phyloP scores from a whole-genome alignment of 2,888 invertebrate genomes.

The Notodonta ziczac region DNA sequence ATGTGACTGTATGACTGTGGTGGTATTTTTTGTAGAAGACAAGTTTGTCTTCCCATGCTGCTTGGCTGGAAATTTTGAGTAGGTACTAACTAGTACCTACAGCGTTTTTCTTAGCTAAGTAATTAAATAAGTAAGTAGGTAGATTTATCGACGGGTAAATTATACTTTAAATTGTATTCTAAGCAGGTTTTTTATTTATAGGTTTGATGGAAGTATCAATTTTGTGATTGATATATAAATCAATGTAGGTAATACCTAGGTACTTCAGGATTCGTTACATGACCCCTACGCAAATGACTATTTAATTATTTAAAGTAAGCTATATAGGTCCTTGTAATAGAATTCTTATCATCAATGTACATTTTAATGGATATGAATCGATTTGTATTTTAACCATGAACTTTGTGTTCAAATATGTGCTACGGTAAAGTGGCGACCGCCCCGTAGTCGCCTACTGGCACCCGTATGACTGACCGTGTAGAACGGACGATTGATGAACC shows the following conservation, averaged over 20 bases:
- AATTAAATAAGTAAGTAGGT: too few relatives aligned
- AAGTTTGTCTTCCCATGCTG: too few relatives aligned
- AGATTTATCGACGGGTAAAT: too few relatives aligned
- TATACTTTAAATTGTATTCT: too few relatives aligned
- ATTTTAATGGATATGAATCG: constrained; percentile 60
- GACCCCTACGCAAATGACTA: background rate
- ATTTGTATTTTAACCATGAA: constrained; percentile 77
- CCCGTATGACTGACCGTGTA: constrained; percentile 48
- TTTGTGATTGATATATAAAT: background rate
- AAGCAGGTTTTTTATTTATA: too few relatives aligned
- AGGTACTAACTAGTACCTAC: too few relatives aligned
- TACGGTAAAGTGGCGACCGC: constrained; percentile 45
- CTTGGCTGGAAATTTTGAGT: too few relatives aligned
- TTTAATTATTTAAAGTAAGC: constrained; percentile 1
- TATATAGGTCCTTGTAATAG: background rate
- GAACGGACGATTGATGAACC: constrained; percentile 11
- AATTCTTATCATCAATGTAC: constrained; percentile 4
- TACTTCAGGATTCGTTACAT: background rate
- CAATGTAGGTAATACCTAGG: background rate
- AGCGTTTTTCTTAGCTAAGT: too few relatives aligned
- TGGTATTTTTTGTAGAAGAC: too few relatives aligned
- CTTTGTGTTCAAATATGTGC: constrained; percentile 50
- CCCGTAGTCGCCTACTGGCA: constrained; percentile 53
- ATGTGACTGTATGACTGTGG: too few relatives aligned
- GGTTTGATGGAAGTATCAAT: background rate